Evolutionary conservation across 2,797 vertebrate genomes (phyloP).

Genomic region (Anguilla pacifica): DNA sequence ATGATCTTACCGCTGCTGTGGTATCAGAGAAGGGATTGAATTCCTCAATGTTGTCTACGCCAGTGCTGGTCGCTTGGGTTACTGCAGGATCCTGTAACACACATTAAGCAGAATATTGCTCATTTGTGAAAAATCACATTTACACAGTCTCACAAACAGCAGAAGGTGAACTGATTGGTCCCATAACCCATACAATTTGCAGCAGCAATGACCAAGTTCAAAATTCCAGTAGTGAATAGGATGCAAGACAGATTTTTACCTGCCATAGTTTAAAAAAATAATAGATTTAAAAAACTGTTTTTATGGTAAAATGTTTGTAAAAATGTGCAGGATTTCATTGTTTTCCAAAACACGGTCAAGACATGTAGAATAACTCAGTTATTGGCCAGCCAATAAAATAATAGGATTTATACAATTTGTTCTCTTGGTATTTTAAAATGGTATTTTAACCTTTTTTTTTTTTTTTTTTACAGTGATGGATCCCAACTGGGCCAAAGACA

Average conservation of each 20-base stretch:
- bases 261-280: too few relatives aligned
- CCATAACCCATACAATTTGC: not conserved
- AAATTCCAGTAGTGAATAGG: not conserved
- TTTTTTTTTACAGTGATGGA: not conserved
- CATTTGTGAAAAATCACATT: not conserved
- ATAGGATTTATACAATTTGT: too few relatives aligned
- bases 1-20: constrained; percentile 53
- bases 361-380: too few relatives aligned
- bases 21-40: constrained; percentile 71
- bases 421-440: too few relatives aligned
- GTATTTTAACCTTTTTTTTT: too few relatives aligned
- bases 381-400: too few relatives aligned
- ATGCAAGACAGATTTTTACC: not conserved
- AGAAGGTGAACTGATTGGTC: not conserved
- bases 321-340: too few relatives aligned
- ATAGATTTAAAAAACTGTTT: too few relatives aligned
- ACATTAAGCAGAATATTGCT: constrained; percentile 20
- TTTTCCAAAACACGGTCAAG: too few relatives aligned
- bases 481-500: constrained; percentile 1
- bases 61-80: constrained; percentile 60
- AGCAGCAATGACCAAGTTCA: not conserved
- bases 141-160: not conserved
- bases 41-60: constrained; percentile 47
- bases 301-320: too few relatives aligned
- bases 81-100: constrained; percentile 72